Evolutionary conservation across 2,797 vertebrate species (phyloP), one percentile per base, ranked within the genome.

Genomic region (Paedocypris micromegethes): DNA sequence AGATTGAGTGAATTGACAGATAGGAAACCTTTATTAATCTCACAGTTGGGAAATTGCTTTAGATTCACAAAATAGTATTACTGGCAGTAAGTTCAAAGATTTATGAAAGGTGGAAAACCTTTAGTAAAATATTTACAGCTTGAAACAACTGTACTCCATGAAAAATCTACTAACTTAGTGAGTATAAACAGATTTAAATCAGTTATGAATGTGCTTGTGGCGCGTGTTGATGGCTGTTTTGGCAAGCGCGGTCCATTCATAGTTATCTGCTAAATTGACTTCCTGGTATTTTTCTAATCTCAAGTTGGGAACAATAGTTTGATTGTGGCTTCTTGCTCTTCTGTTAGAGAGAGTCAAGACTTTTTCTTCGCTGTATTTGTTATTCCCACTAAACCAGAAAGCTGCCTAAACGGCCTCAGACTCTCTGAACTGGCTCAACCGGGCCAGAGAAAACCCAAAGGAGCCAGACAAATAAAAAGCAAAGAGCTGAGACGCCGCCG

Each of bases 381-480:
- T 87, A 88, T 89, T 90, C 86, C 88, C 86, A 84, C 85, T 88
- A 85, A 89, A 86, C 78, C 84, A 78, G 64, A 75, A 84, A 85
- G 79, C 86, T 87, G 85, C 81, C 81, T 61, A 75, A 88, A 83
- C 68, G 85, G 86, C 84, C 86, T 80, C 73, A 82, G 78, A 85
- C 79, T 87, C 84, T 87, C 81, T 56, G 82, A 87, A 84, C 83
- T 77, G 71, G 84, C 84, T 82, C 82, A 79, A 68, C 75, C 82
- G 75, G 88, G 89, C 88, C 90, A 90, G 89, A 88, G 90, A 90
- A 88, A 90, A 90, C 87, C 86, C 84, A 78, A 78, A 57, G 83
- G 88, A 89, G 86, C 88, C 88, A 90, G 88, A 88, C 87, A 81
- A 88, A 89, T 86, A 86, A 87, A 90, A 89, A 86, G 79, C 83